Evolutionary conservation across 2,797 vertebrate genomes (phyloP).

Genomic region (Schizopygopsis pylzovi): DNA sequence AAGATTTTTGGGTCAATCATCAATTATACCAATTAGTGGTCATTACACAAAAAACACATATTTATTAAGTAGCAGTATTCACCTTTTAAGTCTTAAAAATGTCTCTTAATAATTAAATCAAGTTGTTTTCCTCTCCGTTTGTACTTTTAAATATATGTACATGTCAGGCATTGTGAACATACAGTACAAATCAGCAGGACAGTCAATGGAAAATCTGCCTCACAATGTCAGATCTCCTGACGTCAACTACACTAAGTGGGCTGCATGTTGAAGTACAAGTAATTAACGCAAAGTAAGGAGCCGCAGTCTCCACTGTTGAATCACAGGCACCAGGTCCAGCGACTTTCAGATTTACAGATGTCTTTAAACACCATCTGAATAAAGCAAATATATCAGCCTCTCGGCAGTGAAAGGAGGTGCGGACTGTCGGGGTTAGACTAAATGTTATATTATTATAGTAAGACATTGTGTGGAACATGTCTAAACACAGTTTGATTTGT

Average conservation of each 20-base stretch:
- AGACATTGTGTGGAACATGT: neutral
- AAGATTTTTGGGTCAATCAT: neutral
- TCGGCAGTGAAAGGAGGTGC: neutral
- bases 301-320: neutral
- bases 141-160: neutral
- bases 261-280: neutral
- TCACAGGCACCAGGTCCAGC: neutral
- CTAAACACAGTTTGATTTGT: slow-evolving; percentile 19
- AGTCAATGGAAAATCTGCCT: neutral
- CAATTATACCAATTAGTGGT: neutral
- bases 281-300: neutral
- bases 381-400: neutral
- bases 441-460: slow-evolving; percentile 3
- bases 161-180: neutral
- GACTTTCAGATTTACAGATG: neutral
- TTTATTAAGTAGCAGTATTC: neutral
- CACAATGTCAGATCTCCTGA: neutral
- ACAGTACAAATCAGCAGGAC: neutral
- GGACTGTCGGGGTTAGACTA: neutral
- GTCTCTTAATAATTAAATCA: neutral
- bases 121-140: neutral
- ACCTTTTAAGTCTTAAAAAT: neutral
- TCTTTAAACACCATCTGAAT: neutral
- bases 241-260: neutral
- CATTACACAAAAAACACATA: neutral